Evolutionary conservation across 2,797 vertebrate species (phyloP).

Genomic region (Mastacembelus armatus): DNA sequence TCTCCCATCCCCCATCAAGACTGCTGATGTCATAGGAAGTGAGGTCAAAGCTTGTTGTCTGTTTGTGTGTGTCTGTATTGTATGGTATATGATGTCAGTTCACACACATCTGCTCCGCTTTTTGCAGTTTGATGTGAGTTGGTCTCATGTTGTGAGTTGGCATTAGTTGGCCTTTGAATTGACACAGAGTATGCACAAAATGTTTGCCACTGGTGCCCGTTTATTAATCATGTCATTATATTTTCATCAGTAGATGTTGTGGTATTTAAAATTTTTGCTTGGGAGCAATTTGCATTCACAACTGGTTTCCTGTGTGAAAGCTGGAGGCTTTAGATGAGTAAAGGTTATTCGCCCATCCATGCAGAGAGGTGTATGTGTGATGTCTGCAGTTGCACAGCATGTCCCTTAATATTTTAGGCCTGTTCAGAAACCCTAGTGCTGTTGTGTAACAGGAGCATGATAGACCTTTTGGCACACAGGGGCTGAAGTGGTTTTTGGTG

Average conservation of each 20-base stretch:
- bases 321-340: constrained; percentile 62
- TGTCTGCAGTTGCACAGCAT: constrained; percentile 56
- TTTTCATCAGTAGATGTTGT: constrained; percentile 2
- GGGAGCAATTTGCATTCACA: constrained; percentile 21
- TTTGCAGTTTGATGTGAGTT: background rate
- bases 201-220: background rate
- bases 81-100: constrained; percentile 18
- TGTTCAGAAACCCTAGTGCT: constrained; percentile 75
- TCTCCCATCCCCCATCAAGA: constrained; percentile 76
- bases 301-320: constrained; percentile 47
- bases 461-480: constrained; percentile 30
- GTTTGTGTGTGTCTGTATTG: constrained; percentile 35
- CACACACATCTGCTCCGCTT: constrained; percentile 14
- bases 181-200: background rate
- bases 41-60: constrained; percentile 62
- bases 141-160: constrained; percentile 6
- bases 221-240: constrained; percentile 16
- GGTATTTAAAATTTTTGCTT: background rate
- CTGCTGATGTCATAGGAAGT: constrained; percentile 77
- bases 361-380: constrained; percentile 63
- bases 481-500: constrained; percentile 6
- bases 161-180: background rate
- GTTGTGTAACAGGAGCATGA: constrained; percentile 72
- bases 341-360: constrained; percentile 69
- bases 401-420: constrained; percentile 78